Evolutionary conservation across 92 coral and sea anemone species (phyloP), one percentile per base, ranked within the genome.

Genomic region (Heteractis magnifica): DNA sequence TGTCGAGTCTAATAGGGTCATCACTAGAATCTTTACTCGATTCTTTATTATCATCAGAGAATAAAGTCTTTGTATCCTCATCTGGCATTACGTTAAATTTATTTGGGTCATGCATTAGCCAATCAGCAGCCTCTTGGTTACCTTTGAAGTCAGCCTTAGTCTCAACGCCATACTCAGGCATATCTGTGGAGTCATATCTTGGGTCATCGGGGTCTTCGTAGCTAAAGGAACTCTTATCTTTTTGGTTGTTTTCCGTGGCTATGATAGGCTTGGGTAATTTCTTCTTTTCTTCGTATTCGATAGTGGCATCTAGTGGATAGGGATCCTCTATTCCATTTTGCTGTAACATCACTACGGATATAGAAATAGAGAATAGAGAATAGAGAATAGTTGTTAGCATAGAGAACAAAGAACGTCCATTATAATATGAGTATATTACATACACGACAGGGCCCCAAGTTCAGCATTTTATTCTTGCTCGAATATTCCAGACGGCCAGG

Each of bases 101-200:
- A 53, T 83, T 93, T 8, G 98, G 98, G 49, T 93, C 79, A 71
- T 91, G 92, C 86, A 87, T 87, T 10, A 93, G 80, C 98, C 98
- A 93, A 16, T 93, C 95, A 52, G 94, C 89, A 6, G 98, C 98
- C 71, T 93, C 98, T 80, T 93, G 88, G 87, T 93, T 93, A 19
- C 89, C 91, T 68, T 80, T 71, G 60, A 80, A 93, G 52, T 93
- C 93, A 20, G 95, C 98, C 77, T 89, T 91, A 12, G 98, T 93
- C 84, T 93, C 98, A 70, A 84, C 52, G 55, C 77, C 83, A 56
- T 93, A 93, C 75, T 93, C 98, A 19, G 98, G 98, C 89, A 91
- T 88, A 34, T 83, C 87, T 12, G 58, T 79, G 13, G 82, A 26
- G 62, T 71, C 60, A 19, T 81, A 72, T 13, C 77, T 80, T 71